Conservation (phyloP, 2,113 vertebrate genomes). For the Colinus virginianus region DNA sequence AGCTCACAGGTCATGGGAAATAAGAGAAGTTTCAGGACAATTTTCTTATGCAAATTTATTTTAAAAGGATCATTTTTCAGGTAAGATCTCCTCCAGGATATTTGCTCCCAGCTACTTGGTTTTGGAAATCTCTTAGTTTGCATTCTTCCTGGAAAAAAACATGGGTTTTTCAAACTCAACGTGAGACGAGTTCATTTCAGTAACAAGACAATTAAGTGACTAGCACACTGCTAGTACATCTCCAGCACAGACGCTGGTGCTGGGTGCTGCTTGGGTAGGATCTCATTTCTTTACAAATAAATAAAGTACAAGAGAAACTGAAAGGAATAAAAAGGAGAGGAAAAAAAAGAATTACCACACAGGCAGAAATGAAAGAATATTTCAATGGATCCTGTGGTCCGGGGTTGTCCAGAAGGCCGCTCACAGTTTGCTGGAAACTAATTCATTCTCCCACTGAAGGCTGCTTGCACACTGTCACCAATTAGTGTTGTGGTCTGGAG, state of each 20-base stretch:
- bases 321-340: not conserved
- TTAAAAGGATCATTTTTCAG: not conserved
- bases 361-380: not conserved
- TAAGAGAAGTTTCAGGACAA: not conserved
- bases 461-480: not conserved
- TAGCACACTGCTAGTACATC: not conserved
- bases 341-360: fast-evolving
- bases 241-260: not conserved
- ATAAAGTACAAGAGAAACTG: not conserved
- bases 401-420: fast-evolving
- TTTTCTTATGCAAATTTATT: not conserved
- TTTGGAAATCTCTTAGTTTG: not conserved
- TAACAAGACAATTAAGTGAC: not conserved
- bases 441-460: not conserved
- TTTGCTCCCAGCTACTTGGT: not conserved
- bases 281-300: not conserved
- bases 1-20: not conserved
- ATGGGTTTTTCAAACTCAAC: not conserved
- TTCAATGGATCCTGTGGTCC: not conserved
- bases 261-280: not conserved
- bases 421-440: not conserved
- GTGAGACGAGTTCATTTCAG: not conserved
- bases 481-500: constrained; percentile 24
- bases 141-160: not conserved
- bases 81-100: not conserved